Evolutionary conservation across 2,113 vertebrate genomes (phyloP).

Genomic region (Parotia lawesii): DNA sequence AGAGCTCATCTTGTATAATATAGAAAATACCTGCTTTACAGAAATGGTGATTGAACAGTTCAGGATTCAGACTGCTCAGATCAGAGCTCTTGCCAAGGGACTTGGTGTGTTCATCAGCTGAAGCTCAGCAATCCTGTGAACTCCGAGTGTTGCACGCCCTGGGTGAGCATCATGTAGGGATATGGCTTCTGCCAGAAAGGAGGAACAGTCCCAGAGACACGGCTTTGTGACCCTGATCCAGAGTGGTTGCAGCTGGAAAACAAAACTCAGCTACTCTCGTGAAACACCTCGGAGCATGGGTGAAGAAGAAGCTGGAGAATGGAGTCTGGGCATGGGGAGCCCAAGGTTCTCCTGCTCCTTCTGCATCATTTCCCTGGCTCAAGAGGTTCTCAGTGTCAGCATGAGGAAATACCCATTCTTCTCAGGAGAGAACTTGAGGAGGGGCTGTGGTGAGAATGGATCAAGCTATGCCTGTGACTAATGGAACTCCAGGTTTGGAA

Average conservation of each 20-base stretch:
- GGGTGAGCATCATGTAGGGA: background rate
- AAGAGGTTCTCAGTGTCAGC: background rate
- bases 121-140: background rate
- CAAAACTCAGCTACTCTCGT: background rate
- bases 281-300: accelerated
- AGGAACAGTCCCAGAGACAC: background rate
- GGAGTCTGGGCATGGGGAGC: background rate
- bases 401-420: background rate
- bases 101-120: background rate
- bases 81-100: background rate
- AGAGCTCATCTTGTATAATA: background rate
- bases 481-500: background rate
- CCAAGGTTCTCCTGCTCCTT: background rate
- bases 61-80: background rate
- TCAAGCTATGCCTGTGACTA: background rate
- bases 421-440: background rate
- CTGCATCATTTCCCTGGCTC: background rate
- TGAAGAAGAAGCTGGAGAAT: background rate
- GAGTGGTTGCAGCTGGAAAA: background rate
- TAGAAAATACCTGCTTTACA: background rate
- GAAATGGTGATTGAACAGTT: background rate
- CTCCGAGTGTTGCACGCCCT: background rate
- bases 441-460: background rate
- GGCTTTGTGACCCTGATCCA: background rate
- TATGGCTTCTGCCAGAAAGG: background rate